Evolutionary conservation across 2,113 vertebrate species (phyloP), one percentile per base, ranked within the genome.

Genomic region (Oophaga pumilio): DNA sequence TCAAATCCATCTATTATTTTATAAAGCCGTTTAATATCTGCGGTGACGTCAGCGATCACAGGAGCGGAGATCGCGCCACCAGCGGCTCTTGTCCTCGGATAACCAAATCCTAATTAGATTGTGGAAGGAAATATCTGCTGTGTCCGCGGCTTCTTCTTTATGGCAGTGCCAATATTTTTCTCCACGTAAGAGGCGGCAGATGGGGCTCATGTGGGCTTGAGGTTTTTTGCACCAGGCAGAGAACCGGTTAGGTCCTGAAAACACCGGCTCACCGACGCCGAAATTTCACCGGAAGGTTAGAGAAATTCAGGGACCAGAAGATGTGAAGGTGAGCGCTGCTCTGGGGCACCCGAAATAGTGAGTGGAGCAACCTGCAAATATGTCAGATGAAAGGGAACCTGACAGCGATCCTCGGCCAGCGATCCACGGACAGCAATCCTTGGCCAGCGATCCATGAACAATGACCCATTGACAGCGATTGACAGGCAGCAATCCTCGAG

Each of bases 221-320:
- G 17, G 26, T 53, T 33, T 26, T 13, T 71, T 73, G 66, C 66
- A 26, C 1, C 28, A 13, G 33, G 22, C 43, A 10, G n/a, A 66
- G 43, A 53, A 84, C 49, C 64, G 71, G 60, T 85, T 85, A 85
- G 49, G 52, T 85, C 68, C 68, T 11, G 18, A 28, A 79, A 80
- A 79, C 76, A 86, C 78, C 85, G 69, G 85, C 59, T 33, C 33
- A 33, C 33, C 33, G 33, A 33, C 33, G 33, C 33, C 33, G 5
- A 43, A 43, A 43, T 43, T 1, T 4, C 33, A 43, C 33, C 33
- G 33, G 33, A 33, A 33, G 33, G 4, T 33, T 33, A 33, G 33
- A 33, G 33, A 33, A 1, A 33, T 33, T 1, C 33, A 33, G 33
- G 33, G 33, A 33, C 33, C 33, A 43, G 33, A 43, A 43, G 33